Conservation (phyloP, 2,797 vertebrate genomes). For the Sphaeramia orbicularis region DNA sequence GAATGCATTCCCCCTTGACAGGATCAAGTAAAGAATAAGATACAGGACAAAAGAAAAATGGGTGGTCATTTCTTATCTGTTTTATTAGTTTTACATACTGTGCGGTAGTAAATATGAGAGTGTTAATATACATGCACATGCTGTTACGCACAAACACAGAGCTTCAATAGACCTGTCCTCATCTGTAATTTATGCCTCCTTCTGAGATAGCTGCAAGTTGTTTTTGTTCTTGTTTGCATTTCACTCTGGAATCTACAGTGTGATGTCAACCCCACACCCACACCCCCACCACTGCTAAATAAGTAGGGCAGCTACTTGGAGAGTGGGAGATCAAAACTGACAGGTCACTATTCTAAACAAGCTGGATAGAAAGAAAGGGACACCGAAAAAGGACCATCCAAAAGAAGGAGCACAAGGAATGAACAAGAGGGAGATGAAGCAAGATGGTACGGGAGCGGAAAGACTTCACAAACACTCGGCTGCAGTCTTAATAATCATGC, state of each 20-base stretch:
- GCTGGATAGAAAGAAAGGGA: slow-evolving; percentile 20
- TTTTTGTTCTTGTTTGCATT: slow-evolving; percentile 45
- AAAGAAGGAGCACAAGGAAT: neutral
- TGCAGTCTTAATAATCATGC: slow-evolving; percentile 33
- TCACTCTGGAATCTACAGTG: slow-evolving; percentile 26
- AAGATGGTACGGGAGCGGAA: neutral
- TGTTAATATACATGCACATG: slow-evolving; percentile 5
- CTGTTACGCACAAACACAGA: neutral
- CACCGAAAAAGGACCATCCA: neutral
- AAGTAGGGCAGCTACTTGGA: slow-evolving; percentile 60
- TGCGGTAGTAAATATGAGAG: slow-evolving; percentile 6
- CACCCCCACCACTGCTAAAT: slow-evolving; percentile 17
- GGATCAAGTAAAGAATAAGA: slow-evolving; percentile 36
- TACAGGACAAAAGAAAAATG: slow-evolving; percentile 42
- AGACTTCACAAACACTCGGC: slow-evolving; percentile 21
- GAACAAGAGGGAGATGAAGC: slow-evolving; percentile 5
- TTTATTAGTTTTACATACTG: slow-evolving; percentile 30
- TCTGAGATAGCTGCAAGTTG: slow-evolving; percentile 17
- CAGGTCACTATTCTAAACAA: slow-evolving; percentile 52
- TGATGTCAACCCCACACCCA: slow-evolving; percentile 15
- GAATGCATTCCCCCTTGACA: slow-evolving; percentile 43
- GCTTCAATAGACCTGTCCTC: slow-evolving; percentile 15
- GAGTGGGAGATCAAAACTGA: slow-evolving; percentile 56
- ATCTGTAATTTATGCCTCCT: slow-evolving; percentile 22
- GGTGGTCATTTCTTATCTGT: slow-evolving; percentile 33